Percentiles rank a stretch among this genome's conserved stretches.
Evolutionary conservation across 2,797 vertebrate species (phyloP).

Genomic region (Adrianichthys oophorus): DNA sequence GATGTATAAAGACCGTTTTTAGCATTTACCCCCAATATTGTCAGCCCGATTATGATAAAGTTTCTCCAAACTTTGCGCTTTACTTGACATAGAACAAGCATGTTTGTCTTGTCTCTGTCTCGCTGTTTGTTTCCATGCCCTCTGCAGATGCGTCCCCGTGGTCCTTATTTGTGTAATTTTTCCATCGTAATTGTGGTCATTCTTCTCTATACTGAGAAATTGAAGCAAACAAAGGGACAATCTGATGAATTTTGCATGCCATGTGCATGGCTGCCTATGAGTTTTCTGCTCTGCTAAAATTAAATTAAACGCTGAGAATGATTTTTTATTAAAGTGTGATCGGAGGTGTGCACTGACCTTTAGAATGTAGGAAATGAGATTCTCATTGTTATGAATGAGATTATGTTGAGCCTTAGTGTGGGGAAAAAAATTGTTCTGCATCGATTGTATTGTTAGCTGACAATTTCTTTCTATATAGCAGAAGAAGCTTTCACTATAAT

Average conservation of each 20-base stretch:
- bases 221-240: constrained; percentile 78
- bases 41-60: constrained; percentile 41
- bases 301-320: constrained; percentile 80
- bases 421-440: constrained; percentile 48
- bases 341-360: constrained; percentile 83
- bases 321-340: constrained; percentile 83
- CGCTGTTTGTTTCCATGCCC: constrained; percentile 13
- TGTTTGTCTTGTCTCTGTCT: constrained; percentile 28
- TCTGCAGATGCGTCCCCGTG: constrained; percentile 41
- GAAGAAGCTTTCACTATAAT: constrained; percentile 75
- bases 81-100: constrained; percentile 34
- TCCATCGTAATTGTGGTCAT: constrained; percentile 50
- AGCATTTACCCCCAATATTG: neutral
- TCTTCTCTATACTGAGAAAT: constrained; percentile 73
- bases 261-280: constrained; percentile 64
- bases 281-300: constrained; percentile 76
- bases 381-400: constrained; percentile 81
- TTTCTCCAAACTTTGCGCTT: constrained; percentile 41
- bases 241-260: constrained; percentile 73
- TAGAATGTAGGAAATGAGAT: constrained; percentile 81
- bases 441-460: constrained; percentile 69
- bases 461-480: constrained; percentile 70
- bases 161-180: constrained; percentile 35
- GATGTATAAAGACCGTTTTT: constrained; percentile 38
- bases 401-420: constrained; percentile 66